Conservation (phyloP, 2,888 invertebrate species). For the Apantesis nais region DNA sequence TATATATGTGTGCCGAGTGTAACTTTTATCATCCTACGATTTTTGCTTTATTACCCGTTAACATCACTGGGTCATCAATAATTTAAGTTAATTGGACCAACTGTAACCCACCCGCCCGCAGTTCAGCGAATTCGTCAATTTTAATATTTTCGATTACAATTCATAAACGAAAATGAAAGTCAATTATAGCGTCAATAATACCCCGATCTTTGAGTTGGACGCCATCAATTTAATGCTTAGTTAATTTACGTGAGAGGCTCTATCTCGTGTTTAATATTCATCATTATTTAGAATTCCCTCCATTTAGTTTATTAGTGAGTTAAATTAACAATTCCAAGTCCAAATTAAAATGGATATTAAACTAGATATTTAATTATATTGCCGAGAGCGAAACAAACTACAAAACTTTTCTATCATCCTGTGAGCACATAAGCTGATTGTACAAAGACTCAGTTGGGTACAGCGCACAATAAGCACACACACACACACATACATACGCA, state of each 20-base stretch:
- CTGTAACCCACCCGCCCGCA: neutral
- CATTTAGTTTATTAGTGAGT: neutral
- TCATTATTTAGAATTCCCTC: conserved; percentile 9
- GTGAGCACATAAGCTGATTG: conserved; percentile 21
- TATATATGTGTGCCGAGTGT: neutral
- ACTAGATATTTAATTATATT: neutral
- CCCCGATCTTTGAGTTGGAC: conserved; percentile 1
- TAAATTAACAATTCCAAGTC: neutral
- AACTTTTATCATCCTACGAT: neutral
- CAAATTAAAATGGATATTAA: neutral
- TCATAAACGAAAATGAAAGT: conserved; percentile 19
- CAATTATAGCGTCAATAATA: conserved; percentile 5
- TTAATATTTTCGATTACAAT: conserved; percentile 23
- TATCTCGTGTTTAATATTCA: conserved; percentile 9
- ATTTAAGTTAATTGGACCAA: conserved; percentile 5
- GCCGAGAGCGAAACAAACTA: conserved; percentile 9
- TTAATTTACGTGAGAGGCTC: conserved; percentile 8
- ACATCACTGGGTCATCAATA: conserved; percentile 6
- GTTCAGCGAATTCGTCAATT: conserved; percentile 21
- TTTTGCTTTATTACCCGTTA: neutral
- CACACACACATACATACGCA: conserved; percentile 3
- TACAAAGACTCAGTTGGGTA: conserved; percentile 15
- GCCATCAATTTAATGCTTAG: conserved; percentile 8
- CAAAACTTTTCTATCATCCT: conserved; percentile 14
- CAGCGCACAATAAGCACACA: conserved; percentile 16